These are phyloP conservation scores for Remorina albescens DNA, from an alignment of 2,797 vertebrate species.

Conservation along the genomic window DNA sequence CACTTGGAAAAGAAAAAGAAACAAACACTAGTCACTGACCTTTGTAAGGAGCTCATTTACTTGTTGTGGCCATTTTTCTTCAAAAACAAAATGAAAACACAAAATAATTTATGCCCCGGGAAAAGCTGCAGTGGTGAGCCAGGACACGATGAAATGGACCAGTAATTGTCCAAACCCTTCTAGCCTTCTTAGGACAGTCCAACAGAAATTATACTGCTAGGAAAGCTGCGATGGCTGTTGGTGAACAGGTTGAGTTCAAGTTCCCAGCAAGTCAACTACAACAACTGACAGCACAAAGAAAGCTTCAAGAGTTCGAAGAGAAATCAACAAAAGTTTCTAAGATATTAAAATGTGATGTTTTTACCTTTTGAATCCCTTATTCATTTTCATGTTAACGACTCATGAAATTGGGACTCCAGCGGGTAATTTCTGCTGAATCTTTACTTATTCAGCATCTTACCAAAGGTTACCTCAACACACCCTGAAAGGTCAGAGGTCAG, in stretches of 20 bases:
- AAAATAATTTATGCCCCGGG: constrained; percentile 16
- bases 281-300: constrained; percentile 44
- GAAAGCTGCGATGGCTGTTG: constrained; percentile 10
- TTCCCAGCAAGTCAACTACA: constrained; percentile 33
- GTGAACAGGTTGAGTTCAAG: constrained; percentile 32
- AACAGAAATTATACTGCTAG: constrained; percentile 21
- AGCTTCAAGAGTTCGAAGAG: constrained; percentile 17
- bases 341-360: constrained; percentile 5
- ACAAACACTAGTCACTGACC: constrained; percentile 64
- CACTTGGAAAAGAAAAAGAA: constrained; percentile 52
- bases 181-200: background rate
- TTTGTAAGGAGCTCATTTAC: constrained; percentile 47
- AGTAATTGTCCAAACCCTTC: constrained; percentile 39
- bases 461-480: constrained; percentile 35
- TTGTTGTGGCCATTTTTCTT: constrained; percentile 64
- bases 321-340: constrained; percentile 1
- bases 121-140: constrained; percentile 12
- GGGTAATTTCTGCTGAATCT: constrained; percentile 38
- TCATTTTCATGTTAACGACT: constrained; percentile 34
- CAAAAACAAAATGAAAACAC: constrained; percentile 46
- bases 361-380: constrained; percentile 13
- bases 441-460: constrained; percentile 34
- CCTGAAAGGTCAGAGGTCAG: constrained; percentile 47
- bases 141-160: constrained; percentile 58
- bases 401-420: constrained; percentile 46